Evolutionary conservation across 1,140 invertebrate species (phyloP), one percentile per base, ranked within the genome.

Genomic region (Araneus ventricosus): DNA sequence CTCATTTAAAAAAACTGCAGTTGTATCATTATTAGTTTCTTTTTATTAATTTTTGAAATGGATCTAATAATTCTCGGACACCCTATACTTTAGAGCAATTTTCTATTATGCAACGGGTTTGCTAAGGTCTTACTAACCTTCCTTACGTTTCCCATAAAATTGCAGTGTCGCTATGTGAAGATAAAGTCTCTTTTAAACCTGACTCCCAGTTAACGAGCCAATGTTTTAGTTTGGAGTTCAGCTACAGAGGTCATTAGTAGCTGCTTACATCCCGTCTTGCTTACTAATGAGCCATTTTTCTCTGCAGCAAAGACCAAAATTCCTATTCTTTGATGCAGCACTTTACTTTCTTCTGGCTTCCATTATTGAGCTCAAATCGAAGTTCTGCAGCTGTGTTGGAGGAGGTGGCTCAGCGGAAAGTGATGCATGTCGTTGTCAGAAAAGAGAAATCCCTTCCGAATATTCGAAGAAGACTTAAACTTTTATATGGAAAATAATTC

Each of bases 201-300:
- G 82, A 41, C 82, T 52, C 30, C 39, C 1, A 5, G 24, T 27
- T 84, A 84, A 84, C 45, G 82, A 84, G 82, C 82, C 82, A 52
- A 34, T 84, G 45, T 84, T 84, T 84, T 84, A 84, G 82, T 52
- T 17, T 39, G 30, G 82, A 30, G 37, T 84, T 84, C 45, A 52
- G 6, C 45, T 84, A 27, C 41, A 84, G n/a, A 84, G 82, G 41
- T 84, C 82, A 84, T 84, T 84, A 84, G 86, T 37, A 70, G 59
- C 86, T 70, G 34, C 59, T 70, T 39, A 34, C 61, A 70, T 10
- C 30, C 34, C 59, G 37, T 67, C 61, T 67, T 70, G 86, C 86
- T 88, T 88, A 88, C 86, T 88, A 88, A 88, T 88, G 86, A 88
- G 86, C 37, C 59, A 88, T 63, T 70, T 88, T 88, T 39, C 61